Evolutionary conservation across 2,113 vertebrate genomes (phyloP), one percentile per base, ranked within the genome.

Genomic region (Hypomesus transpacificus): DNA sequence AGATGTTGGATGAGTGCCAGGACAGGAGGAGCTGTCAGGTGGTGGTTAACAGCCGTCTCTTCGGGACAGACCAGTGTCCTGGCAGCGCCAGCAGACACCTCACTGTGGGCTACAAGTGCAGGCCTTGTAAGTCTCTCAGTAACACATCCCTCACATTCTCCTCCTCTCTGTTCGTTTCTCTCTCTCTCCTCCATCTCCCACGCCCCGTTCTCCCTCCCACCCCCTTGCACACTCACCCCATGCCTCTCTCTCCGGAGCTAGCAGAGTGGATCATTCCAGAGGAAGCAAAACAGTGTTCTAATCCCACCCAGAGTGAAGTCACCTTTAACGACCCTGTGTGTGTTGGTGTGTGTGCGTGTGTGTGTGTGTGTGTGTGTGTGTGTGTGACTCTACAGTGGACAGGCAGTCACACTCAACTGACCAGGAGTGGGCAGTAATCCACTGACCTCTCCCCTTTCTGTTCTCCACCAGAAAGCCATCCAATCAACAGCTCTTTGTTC

Each of bases 1-100:
- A 96, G 90, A 94, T 94, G 91, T 87, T 94, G 91, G 94, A 94
- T 17, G 94, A 96, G 86, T 96, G 95, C 87, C 93, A 96, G 81
- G 93, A 96, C 92, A 92, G 93, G 82, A 88, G 94, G 86, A 95
- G 90, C 85, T 96, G 95, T 92, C 93, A 92, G 82, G 88, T 96
- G 66, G 91, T 95, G 24, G 92, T 96, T 86, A 95, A 93, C 78
- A 95, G 93, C 84, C 92, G 94, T 18, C 89, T 95, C 39, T 96
- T 96, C 3, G 95, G 94, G 39, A 78, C 18, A 0, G 94, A 96
- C 77, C 94, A 93, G 3, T 96, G 95, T 87, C 95, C 94, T 0
- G 90, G 89, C 76, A 91, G 92, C 18, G 9, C 9, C 9, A 83
- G 93, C 82, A 96, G 95, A 84, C 93, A 95, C 88, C 93, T 96